Evolutionary conservation across 2,113 vertebrate genomes (phyloP).

Genomic region (Accipiter cooperii): DNA sequence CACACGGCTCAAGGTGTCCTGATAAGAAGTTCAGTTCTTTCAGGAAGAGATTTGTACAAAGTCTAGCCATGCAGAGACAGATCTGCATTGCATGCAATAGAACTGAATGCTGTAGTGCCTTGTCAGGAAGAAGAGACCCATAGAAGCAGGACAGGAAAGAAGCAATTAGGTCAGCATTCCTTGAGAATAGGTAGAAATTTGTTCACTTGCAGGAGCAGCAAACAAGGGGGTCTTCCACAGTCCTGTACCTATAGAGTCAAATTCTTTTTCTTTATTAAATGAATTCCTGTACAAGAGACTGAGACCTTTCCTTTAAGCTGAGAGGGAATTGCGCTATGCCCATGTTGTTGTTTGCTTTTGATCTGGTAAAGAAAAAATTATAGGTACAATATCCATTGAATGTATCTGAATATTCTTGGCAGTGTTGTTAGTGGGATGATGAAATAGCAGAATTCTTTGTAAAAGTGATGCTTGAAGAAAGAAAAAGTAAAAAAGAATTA

Average conservation of each 20-base stretch:
- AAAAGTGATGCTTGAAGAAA: background rate
- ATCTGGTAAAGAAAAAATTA: slow-evolving; percentile 6
- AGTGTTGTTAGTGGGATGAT: background rate
- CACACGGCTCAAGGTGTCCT: background rate
- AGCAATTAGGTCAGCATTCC: background rate
- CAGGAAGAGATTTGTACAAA: background rate
- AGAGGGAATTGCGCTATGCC: background rate
- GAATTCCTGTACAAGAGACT: background rate
- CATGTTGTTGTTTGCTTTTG: background rate
- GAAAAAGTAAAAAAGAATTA: background rate
- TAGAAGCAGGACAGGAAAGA: background rate
- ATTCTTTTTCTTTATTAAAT: background rate
- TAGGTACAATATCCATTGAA: background rate
- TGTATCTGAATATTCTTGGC: background rate
- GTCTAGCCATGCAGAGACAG: background rate
- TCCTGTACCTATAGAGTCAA: background rate
- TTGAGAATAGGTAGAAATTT: background rate
- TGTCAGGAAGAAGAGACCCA: background rate
- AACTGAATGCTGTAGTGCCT: background rate
- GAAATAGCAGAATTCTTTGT: background rate
- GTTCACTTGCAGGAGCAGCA: background rate
- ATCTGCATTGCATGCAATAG: background rate
- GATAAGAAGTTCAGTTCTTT: background rate
- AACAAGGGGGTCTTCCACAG: background rate
- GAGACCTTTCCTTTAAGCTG: background rate